Conservation (phyloP, 2,797 vertebrate genomes). For the Sebastes trivittatus region DNA sequence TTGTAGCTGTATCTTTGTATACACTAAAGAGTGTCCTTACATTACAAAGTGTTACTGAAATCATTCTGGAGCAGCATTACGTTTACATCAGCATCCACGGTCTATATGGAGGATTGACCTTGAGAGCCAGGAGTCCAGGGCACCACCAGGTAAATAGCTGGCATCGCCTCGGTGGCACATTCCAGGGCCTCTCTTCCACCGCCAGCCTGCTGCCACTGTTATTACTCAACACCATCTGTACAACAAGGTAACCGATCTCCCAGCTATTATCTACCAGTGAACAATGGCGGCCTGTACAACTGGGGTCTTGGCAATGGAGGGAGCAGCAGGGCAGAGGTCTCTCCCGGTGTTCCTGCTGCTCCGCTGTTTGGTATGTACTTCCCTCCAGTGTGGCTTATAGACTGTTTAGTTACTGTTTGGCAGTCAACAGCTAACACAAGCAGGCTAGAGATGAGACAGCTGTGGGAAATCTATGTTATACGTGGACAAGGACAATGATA, state of each 20-base stretch:
- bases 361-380: constrained; percentile 1
- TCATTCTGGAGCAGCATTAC: neutral
- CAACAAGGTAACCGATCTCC: constrained; percentile 71
- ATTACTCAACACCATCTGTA: constrained; percentile 75
- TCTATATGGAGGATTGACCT: constrained; percentile 2
- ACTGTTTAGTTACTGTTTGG: constrained; percentile 2
- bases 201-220: constrained; percentile 64
- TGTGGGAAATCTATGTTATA: constrained; percentile 4
- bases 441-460: neutral
- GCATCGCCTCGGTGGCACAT: constrained; percentile 40
- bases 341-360: constrained; percentile 14
- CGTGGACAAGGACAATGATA: neutral
- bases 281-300: constrained; percentile 65
- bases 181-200: constrained; percentile 43
- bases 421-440: neutral
- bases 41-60: neutral
- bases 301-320: constrained; percentile 48
- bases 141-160: constrained; percentile 48
- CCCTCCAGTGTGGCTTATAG: neutral
- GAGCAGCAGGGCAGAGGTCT: constrained; percentile 50
- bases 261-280: constrained; percentile 58
- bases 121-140: constrained; percentile 1
- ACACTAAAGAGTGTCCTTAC: neutral
- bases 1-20: neutral
- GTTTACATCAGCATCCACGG: neutral